These are phyloP conservation scores for Erpetoichthys calabaricus DNA, from an alignment of 2,797 vertebrate species.

Conservation along the genomic window DNA sequence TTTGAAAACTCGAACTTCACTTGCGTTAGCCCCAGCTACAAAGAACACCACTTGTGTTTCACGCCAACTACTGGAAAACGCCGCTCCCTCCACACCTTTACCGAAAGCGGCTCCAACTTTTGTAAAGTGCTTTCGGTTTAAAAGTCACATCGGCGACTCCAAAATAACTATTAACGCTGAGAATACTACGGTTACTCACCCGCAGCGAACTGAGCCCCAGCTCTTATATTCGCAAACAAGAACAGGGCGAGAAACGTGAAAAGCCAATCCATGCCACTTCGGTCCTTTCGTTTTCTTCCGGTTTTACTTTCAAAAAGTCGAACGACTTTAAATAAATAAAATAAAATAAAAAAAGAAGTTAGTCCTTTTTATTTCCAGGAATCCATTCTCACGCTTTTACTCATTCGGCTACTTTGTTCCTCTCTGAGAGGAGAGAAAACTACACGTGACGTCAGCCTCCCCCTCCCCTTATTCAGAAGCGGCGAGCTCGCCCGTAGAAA, in stretches of 20 bases:
- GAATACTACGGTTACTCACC: slow-evolving; percentile 18
- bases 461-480: slow-evolving; percentile 11
- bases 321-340: too few relatives aligned
- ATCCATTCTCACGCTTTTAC: slow-evolving; percentile 23
- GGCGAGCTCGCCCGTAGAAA: slow-evolving; percentile 5
- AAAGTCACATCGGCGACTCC: too few relatives aligned
- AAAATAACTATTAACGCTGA: too few relatives aligned
- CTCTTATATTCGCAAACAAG: slow-evolving; percentile 8
- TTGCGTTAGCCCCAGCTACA: too few relatives aligned
- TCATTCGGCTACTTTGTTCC: slow-evolving; percentile 27
- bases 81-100: too few relatives aligned
- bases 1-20: too few relatives aligned
- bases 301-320: slow-evolving; percentile 4
- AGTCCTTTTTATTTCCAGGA: slow-evolving; percentile 22
- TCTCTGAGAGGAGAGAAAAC: slow-evolving; percentile 16
- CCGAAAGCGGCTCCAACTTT: too few relatives aligned
- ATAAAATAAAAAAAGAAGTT: slow-evolving; percentile 23
- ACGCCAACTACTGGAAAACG: too few relatives aligned
- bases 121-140: too few relatives aligned
- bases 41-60: too few relatives aligned
- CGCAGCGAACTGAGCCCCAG: slow-evolving; percentile 21
- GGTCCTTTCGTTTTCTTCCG: slow-evolving; percentile 8
- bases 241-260: slow-evolving; percentile 15
- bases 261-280: slow-evolving; percentile 18
- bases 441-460: slow-evolving; percentile 23